Base-by-base conservation (phyloP, 1,140 invertebrate species). In the Bombus ignitus region DNA sequence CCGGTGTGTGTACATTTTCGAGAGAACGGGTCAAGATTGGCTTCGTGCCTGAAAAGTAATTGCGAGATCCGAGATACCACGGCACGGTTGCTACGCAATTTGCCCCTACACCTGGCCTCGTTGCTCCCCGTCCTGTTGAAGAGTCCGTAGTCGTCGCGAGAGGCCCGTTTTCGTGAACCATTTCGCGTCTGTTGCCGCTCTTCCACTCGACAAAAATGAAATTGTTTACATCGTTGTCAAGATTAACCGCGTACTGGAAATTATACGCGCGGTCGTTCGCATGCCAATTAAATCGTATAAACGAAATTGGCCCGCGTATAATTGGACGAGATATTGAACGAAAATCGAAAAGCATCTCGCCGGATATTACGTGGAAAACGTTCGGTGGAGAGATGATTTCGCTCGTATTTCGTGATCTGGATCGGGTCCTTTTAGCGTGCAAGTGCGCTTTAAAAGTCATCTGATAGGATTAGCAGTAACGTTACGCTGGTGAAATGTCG, bases 61-160 rank as follows among this genome's bases (percentile, higher is more conserved):
- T 86, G 80, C 85, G 72, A 86, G 80, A 86, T 86, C 66, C 85
- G 80, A 86, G 85, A 86, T 86, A 86, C 37, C 80, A 71, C 8
- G 37, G 65, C 42, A 47, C 42, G 68, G 77, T 35, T 15, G 83
- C 84, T 32, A 82, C 80, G 71, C 80, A 86, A 86, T 86, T 86
- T 86, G 42, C 72, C 53, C 53, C 85, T 86, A 86, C 85, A 86
- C 80, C 85, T 86, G 80, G 85, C 73, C 65, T 37, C 47, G 62
- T 39, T 76, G 65, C 72, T 73, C 44, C 15, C 32, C 42, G 59
- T 28, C 62, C n/a, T 37, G 18, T 35, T 53, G 47, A 18, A 53
- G 47, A 53, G 32, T 39, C 39, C 25, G 28, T 39, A 10, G 71
- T 73, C n/a, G 39, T 73, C 71, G 22, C 47, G 47, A 53, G 47